phyloP scores from a whole-genome alignment of 2,113 vertebrate genomes.

The Aramus guarauna region DNA sequence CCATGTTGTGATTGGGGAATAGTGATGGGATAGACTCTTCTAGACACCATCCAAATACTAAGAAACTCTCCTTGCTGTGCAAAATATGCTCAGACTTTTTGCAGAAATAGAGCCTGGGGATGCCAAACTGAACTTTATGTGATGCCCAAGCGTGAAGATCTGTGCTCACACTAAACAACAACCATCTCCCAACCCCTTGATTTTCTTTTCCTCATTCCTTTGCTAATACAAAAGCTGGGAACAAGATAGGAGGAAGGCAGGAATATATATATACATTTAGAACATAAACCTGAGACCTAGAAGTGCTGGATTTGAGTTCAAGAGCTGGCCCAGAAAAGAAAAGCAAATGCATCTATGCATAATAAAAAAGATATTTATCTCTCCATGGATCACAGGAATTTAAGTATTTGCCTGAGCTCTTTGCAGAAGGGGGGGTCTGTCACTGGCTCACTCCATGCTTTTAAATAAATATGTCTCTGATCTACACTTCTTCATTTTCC shows the following conservation, averaged over 20 bases:
- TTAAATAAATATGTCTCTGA: neutral
- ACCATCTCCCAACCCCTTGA: accelerated
- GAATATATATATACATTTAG: neutral
- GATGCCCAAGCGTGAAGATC: too few relatives aligned
- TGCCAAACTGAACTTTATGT: neutral
- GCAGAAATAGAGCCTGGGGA: neutral
- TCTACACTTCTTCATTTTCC: neutral
- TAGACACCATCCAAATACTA: neutral
- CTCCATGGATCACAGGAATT: neutral
- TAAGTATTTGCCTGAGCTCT: neutral
- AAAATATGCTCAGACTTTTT: neutral
- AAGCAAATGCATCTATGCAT: neutral
- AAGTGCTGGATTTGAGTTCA: neutral
- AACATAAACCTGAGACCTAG: neutral
- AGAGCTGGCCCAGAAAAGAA: neutral
- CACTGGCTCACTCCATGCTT: neutral
- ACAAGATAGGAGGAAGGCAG: neutral
- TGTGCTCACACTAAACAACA: neutral
- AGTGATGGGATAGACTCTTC: neutral
- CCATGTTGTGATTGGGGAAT: accelerated
- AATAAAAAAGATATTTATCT: neutral
- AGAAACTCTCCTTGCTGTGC: neutral
- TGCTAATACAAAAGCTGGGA: neutral
- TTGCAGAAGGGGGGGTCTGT: neutral
- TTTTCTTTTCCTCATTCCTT: neutral